These are phyloP conservation scores for Hybognathus amarus DNA, from an alignment of 2,797 vertebrate species.

Conservation along the genomic window DNA sequence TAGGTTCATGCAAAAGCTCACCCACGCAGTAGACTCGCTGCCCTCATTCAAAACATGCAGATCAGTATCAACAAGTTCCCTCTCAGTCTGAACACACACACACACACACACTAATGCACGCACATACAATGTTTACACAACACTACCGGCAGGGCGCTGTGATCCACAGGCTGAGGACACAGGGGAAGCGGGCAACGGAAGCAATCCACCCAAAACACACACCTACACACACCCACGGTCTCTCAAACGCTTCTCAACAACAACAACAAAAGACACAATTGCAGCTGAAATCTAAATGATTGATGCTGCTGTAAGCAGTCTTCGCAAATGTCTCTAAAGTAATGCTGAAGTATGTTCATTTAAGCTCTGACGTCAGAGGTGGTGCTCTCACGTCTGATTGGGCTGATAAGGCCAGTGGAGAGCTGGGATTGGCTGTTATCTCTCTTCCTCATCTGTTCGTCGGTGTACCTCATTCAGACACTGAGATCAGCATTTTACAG, in stretches of 20 bases:
- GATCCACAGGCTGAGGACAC: slow-evolving; percentile 60
- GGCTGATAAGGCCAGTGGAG: slow-evolving; percentile 28
- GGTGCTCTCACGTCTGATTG: slow-evolving; percentile 39
- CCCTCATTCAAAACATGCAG: slow-evolving; percentile 75
- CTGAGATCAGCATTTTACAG: slow-evolving; percentile 4
- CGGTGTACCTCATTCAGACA: slow-evolving; percentile 40
- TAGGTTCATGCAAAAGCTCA: slow-evolving; percentile 73
- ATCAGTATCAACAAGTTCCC: slow-evolving; percentile 77
- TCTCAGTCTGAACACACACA: slow-evolving; percentile 46
- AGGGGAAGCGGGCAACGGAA: slow-evolving; percentile 44
- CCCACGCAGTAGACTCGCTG: slow-evolving; percentile 72
- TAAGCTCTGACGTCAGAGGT: slow-evolving; percentile 43
- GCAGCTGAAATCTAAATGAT: not conserved
- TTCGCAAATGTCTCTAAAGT: not conserved
- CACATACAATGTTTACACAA: slow-evolving; percentile 56
- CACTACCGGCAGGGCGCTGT: slow-evolving; percentile 45
- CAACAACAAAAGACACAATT: not conserved
- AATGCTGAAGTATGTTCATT: slow-evolving; percentile 9
- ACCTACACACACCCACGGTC: slow-evolving; percentile 27
- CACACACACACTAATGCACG: slow-evolving; percentile 36
- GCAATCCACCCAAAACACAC: slow-evolving; percentile 37
- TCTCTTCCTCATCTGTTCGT: slow-evolving; percentile 54
- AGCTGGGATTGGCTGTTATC: slow-evolving; percentile 53
- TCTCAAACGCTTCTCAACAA: not conserved
- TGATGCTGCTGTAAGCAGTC: not conserved